Evolutionary conservation across 1,140 invertebrate species (phyloP), one percentile per base, ranked within the genome.

Genomic region (Leptinotarsa defecta): DNA sequence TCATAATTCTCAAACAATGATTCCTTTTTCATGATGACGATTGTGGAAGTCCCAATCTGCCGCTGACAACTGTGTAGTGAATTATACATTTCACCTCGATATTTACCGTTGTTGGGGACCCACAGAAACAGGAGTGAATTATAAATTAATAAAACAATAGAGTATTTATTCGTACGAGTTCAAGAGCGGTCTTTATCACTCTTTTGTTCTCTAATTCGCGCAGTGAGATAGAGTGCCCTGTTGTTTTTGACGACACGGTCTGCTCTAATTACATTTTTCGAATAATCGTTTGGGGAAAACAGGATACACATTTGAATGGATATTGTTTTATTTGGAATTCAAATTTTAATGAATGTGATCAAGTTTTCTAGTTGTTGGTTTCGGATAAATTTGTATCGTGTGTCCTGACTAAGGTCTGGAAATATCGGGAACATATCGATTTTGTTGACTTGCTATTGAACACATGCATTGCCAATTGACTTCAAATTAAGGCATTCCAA

Each of bases 211-310:
- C 52, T 57, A 57, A 57, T 19, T 57, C 52, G 52, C 3, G n/a
- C n/a, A 15, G 52, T 57, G 52, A 15, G 52, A 57, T 57, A 57
- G 52, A 57, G 15, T 57, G 52, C 52, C 6, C 15, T 57, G n/a
- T 57, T 57, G 52, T 57, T 57, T 57, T 57, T 57, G 52, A 57
- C 52, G 52, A 17, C 52, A 4, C 2, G n/a, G 52, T 19, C 2
- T 19, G 52, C 15, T 57, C n/a, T 57, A n/a, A 57, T 57, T 57
- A 57, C 52, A 57, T 57, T 57, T 57, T 57, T 57, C n/a, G n/a
- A 57, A 57, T 57, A 57, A 19, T 5, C 52, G 52, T 13, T 43
- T 3, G 34, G 8, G 34, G 8, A 43, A 43, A 43, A 43, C 34
- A 43, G 34, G 8, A 11, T 43, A 43, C 8, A 43, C 8, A 43